These are phyloP conservation scores for Peromyscus nudipes DNA, from an alignment of 2,797 vertebrate species.

Conservation along the genomic window DNA sequence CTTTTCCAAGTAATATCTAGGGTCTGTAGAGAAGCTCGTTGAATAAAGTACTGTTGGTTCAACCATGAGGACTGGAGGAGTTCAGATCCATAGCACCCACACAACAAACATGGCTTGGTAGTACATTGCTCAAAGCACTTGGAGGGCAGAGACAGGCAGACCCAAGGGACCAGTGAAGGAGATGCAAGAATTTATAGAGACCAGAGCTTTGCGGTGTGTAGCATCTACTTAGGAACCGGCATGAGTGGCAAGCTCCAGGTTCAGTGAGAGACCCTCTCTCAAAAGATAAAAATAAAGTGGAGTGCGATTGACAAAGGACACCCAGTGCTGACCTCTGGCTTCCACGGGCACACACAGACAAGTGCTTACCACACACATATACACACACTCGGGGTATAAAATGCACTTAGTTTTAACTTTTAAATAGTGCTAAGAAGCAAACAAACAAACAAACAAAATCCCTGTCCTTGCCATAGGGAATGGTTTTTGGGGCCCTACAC, in stretches of 20 bases:
- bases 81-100: neutral
- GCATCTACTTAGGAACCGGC: neutral
- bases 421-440: slow-evolving; percentile 20
- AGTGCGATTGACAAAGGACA: neutral
- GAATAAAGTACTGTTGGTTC: neutral
- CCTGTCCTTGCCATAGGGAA: neutral
- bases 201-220: no score
- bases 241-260: neutral
- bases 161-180: neutral
- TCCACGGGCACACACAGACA: neutral
- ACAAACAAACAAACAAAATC: no score
- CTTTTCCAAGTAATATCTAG: neutral
- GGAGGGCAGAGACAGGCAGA: neutral
- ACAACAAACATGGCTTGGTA: neutral
- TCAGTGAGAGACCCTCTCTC: neutral
- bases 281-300: neutral
- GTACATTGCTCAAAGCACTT: neutral
- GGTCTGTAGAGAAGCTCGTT: neutral
- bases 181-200: neutral
- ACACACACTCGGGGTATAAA: neutral
- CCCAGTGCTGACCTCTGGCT: neutral
- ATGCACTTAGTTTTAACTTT: slow-evolving; percentile 16
- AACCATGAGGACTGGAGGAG: neutral
- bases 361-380: neutral
- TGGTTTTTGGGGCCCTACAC: neutral